Conservation (phyloP, 2,888 invertebrate genomes). For the Xylophagus ater region DNA sequence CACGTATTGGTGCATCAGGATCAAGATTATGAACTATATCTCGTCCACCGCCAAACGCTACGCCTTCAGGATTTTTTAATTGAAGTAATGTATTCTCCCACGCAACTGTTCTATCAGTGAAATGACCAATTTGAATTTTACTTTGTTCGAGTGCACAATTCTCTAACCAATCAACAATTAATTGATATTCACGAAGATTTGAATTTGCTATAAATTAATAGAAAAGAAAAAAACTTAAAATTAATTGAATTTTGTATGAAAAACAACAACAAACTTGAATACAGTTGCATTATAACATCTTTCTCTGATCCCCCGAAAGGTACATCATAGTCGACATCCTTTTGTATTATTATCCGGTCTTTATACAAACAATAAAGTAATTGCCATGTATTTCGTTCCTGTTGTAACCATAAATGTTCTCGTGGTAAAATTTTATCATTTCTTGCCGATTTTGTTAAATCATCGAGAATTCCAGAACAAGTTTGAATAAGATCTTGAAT, state of each 20-base stretch:
- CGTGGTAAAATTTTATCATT: constrained; percentile 15
- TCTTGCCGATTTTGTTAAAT: constrained; percentile 11
- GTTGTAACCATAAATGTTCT: constrained; percentile 50
- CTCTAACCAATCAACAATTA: constrained; percentile 90
- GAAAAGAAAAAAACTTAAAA: not conserved
- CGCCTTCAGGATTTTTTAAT: constrained; percentile 44
- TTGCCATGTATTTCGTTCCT: constrained; percentile 84
- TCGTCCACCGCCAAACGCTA: constrained; percentile 47
- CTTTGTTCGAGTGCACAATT: constrained; percentile 55
- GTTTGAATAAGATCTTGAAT: constrained; percentile 19
- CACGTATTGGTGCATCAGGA: constrained; percentile 79
- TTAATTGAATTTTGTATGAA: constrained; percentile 34
- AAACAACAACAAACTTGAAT: constrained; percentile 31
- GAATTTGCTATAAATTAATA: constrained; percentile 37
- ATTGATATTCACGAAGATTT: constrained; percentile 57
- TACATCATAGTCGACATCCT: constrained; percentile 35
- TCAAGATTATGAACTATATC: constrained; percentile 61
- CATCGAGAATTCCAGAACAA: constrained; percentile 18
- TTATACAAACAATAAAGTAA: constrained; percentile 70
- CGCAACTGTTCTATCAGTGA: constrained; percentile 69
- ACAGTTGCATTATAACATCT: constrained; percentile 38
- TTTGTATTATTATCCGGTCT: constrained; percentile 52
- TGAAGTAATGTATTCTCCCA: constrained; percentile 90
- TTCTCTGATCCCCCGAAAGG: constrained; percentile 44
- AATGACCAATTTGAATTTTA: constrained; percentile 50